Conservation (phyloP, 2,797 vertebrate species). For the Zalophus californianus region DNA sequence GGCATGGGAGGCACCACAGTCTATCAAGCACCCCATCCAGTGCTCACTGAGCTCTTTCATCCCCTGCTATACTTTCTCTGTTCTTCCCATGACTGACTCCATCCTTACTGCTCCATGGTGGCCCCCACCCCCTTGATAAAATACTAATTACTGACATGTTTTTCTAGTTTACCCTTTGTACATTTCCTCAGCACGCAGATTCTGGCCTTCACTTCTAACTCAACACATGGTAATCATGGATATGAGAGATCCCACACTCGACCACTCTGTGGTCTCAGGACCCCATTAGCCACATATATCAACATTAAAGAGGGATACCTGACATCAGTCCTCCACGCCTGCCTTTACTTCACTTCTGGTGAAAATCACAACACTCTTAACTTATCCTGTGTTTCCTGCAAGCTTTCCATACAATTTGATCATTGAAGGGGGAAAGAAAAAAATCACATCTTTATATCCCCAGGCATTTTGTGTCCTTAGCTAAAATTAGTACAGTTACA, state of each 20-base stretch:
- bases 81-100: neutral
- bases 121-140: neutral
- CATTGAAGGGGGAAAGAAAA: neutral
- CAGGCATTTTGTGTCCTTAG: conserved; percentile 50
- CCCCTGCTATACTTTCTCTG: neutral
- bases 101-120: neutral
- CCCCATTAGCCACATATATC: neutral
- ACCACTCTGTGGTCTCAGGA: neutral
- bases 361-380: conserved; percentile 25
- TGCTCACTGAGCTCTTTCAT: neutral
- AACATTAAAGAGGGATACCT: neutral
- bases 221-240: neutral
- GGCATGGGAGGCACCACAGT: neutral
- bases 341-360: neutral
- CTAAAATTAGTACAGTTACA: conserved; percentile 56
- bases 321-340: neutral
- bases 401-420: conserved; percentile 3
- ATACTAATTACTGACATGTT: neutral
- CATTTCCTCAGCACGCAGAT: neutral
- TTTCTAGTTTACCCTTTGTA: neutral
- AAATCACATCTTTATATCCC: neutral
- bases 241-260: neutral
- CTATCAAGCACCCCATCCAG: neutral
- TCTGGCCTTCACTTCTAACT: neutral
- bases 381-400: neutral